Conservation (phyloP, 2,113 vertebrate species). For the Aldabrachelys gigantea region DNA sequence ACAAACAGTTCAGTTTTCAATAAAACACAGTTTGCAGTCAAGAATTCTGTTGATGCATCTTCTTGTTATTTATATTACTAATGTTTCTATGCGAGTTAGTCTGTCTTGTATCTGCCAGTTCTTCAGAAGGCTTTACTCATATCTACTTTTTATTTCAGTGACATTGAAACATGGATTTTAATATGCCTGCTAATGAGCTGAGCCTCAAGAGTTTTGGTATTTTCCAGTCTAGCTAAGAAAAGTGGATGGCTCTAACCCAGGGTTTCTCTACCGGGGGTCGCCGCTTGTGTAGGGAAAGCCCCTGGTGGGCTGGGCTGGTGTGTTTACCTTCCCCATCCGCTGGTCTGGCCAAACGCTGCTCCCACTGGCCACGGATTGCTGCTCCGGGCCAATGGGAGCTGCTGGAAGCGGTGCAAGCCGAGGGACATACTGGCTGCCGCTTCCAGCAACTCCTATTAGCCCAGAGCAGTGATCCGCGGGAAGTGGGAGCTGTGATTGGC, state of each 20-base stretch:
- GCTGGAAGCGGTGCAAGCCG: too few relatives aligned
- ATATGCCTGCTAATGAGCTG: neutral
- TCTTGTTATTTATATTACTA: fast-evolving
- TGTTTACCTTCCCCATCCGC: too few relatives aligned
- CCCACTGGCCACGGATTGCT: too few relatives aligned
- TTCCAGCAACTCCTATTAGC: too few relatives aligned
- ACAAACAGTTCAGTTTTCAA: neutral
- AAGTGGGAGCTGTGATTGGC: too few relatives aligned
- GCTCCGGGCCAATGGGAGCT: too few relatives aligned
- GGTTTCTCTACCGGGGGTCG: too few relatives aligned
- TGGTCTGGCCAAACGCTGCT: too few relatives aligned
- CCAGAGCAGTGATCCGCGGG: too few relatives aligned
- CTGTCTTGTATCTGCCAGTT: neutral
- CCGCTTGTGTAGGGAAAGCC: too few relatives aligned
- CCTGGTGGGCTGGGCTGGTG: too few relatives aligned
- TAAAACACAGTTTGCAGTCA: neutral
- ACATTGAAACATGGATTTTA: neutral
- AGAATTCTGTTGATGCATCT: neutral
- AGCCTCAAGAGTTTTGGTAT: neutral
- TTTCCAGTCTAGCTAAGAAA: neutral
- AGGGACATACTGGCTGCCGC: too few relatives aligned
- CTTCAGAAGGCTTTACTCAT: neutral
- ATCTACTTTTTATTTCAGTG: neutral
- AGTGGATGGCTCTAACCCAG: neutral
- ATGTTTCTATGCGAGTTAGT: fast-evolving